Evolutionary conservation across 1,140 invertebrate genomes (phyloP), one percentile per base, ranked within the genome.

Genomic region (Saccostrea echinata): DNA sequence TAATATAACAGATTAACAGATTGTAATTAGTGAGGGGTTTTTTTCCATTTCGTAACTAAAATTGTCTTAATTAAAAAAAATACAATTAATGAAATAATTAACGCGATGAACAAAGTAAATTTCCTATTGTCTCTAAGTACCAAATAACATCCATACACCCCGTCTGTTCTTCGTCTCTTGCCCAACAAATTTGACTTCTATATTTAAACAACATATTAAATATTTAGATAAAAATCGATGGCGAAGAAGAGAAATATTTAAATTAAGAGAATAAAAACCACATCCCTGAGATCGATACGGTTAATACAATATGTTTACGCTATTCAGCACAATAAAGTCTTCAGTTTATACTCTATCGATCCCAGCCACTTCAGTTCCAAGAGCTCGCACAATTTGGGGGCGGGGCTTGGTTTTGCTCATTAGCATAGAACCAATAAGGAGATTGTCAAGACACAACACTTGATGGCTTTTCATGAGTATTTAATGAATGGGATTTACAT

Each of bases 401-500:
- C 84, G 84, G n/a, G 84, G 84, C 84, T 64, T 57, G 55, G 84
- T 84, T 61, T 30, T 9, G 57, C 57, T 84, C 53, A 84, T 64
- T 61, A 86, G 84, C 61, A 76, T 71, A 52, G 61, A 76, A 64
- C 86, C 86, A 88, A 88, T 88, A 88, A 88, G 86, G 82, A 84
- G 35, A 53, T 43, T 84, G 83, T 88, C 83, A 88, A 84, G 83
- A 84, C 33, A 68, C 51, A 51, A 16, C 57, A 55, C 55, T 88
- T 88, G 86, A 88, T 88, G 86, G 64, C 35, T 88, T 88, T 84
- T 84, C 86, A 88, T 68, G 86, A 88, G 86, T 84, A 84, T 80
- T 88, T 88, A 88, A 88, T 88, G 83, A 88, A 88, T 84, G 86
- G 52, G 61, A 84, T 88, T 84, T 84, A 53, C 86, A 88, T 84